Evolutionary conservation across 92 coral and sea anemone genomes (phyloP).

Genomic region (Porites lobata): DNA sequence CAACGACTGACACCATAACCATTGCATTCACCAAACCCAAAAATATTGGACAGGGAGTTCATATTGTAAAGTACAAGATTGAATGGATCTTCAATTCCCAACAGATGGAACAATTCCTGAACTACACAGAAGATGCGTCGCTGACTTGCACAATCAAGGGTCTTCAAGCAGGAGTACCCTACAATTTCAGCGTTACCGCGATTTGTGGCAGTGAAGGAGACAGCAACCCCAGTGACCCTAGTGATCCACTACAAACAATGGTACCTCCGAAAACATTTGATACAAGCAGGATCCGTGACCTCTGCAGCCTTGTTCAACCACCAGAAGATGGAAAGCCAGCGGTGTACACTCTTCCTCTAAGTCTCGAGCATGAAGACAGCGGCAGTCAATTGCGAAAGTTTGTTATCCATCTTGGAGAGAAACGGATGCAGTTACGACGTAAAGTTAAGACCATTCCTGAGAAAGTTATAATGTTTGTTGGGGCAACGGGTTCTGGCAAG

Average conservation of each 20-base stretch:
- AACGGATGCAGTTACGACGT: background rate
- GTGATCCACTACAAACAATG: conserved; percentile 43
- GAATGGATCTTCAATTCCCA: conserved; percentile 42
- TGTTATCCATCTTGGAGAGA: conserved; percentile 3
- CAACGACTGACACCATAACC: conserved; percentile 30
- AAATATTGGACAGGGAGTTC: conserved; percentile 17
- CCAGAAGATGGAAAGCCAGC: conserved; percentile 42
- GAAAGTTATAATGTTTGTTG: conserved; percentile 58
- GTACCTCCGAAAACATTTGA: conserved; percentile 17
- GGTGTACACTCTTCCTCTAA: conserved; percentile 43
- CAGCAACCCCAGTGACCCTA: conserved; percentile 43
- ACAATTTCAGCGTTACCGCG: conserved; percentile 53
- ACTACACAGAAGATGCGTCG: conserved; percentile 34
- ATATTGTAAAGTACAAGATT: conserved; percentile 52
- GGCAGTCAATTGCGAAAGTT: conserved; percentile 37
- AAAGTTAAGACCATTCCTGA: conserved; percentile 8
- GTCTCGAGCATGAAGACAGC: conserved; percentile 26
- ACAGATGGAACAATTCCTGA: conserved; percentile 17
- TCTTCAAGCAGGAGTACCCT: conserved; percentile 39
- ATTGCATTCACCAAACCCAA: conserved; percentile 39
- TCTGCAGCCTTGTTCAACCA: conserved; percentile 34
- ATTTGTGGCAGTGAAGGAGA: conserved; percentile 45
- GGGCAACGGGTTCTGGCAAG: conserved; percentile 61
- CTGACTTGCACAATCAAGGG: conserved; percentile 28
- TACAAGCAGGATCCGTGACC: conserved; percentile 31